phyloP scores from a whole-genome alignment of 1,140 invertebrate genomes.

The Panulirus ornatus region DNA sequence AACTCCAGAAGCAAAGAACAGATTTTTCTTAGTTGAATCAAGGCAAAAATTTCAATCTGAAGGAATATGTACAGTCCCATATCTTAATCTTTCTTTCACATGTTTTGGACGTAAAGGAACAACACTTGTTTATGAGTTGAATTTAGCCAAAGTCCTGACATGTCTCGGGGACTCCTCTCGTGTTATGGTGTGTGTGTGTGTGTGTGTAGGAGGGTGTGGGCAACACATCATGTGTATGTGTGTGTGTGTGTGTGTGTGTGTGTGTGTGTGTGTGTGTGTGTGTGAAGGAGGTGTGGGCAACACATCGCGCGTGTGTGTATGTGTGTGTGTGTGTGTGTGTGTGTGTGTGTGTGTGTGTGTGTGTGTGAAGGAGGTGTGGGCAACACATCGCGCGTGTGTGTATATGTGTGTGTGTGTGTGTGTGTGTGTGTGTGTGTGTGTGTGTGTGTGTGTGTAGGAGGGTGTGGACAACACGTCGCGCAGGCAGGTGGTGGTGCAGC shows the following conservation, averaged over 20 bases:
- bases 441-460: no score
- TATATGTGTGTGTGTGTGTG: background rate
- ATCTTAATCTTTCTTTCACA: background rate
- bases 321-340: background rate
- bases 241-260: constrained; percentile 19
- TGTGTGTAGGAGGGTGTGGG: background rate
- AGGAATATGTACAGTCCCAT: background rate
- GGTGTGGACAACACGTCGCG: background rate
- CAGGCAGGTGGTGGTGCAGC: no score
- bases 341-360: no score
- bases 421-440: no score
- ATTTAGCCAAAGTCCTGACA: no score
- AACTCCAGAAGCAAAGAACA: no score
- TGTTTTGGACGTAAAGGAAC: no score
- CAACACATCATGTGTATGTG: background rate
- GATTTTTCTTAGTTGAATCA: no score
- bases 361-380: background rate
- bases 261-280: background rate
- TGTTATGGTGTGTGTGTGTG: background rate
- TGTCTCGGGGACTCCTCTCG: background rate
- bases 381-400: no score
- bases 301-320: background rate
- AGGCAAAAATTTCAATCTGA: no score
- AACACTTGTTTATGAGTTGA: no score
- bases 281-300: no score